Evolutionary conservation across 2,113 vertebrate genomes (phyloP), one percentile per base, ranked within the genome.

Genomic region (Pseudolaguvia tuberculata): DNA sequence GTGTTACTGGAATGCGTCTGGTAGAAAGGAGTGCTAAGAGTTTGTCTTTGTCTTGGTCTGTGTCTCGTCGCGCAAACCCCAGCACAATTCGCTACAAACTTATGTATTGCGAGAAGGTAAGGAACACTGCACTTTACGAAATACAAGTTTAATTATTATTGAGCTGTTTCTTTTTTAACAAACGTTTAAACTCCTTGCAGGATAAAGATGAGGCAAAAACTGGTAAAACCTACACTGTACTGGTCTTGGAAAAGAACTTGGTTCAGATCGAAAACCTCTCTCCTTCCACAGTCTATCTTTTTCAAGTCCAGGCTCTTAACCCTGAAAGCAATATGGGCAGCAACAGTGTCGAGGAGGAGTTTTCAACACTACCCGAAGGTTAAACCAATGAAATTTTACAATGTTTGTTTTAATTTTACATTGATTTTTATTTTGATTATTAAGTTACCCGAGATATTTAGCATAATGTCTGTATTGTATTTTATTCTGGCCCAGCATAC

Each of bases 31-130:
- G 88, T 0, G 78, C 91, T 79, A 93, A 87, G 79, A 95, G 90
- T 15, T 81, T 99, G 76, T 90, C 87, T 0, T 84, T 99, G 8
- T 93, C 94, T 79, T 99, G 96, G 96, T 91, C 88, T 0, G 91
- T 98, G 1, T 91, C 93, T 0, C 87, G 69, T 0, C 86, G 90
- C 0, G 87, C 91, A 83, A 90, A 88, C 58, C 86, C 82, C 35
- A 87, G 88, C 0, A 85, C 92, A 75, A 86, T 90, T 83, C 93
- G 91, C 71, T 99, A 95, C 0, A 92, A 98, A 78, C 91, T 99
- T 61, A 96, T 91, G 82, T 98, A 96, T 84, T 93, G 92, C 78
- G 97, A 95, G 84, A 97, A 97, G 94, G 96, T 97, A 82, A 65
- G 78, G 6, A 62, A 20, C 17, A 21, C 0, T 6, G 27, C 29